A percentile compares a stretch with the other conserved stretches of the same genome.
Evolutionary conservation across 2,797 vertebrate species (phyloP).

Genomic region (Sphenodon punctatus): DNA sequence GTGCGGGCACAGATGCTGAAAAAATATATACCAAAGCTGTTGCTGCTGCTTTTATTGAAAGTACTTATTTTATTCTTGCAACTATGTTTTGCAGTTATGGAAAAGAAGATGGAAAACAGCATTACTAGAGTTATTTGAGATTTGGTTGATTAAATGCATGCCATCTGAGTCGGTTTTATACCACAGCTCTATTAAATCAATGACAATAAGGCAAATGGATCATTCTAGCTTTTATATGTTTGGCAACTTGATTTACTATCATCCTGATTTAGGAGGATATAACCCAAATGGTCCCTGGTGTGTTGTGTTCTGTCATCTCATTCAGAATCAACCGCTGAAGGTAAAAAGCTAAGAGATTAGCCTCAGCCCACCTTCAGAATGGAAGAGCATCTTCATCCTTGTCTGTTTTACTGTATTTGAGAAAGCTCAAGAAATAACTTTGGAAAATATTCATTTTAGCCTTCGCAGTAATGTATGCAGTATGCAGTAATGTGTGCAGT

Average conservation of each 20-base stretch:
- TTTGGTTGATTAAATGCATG: conserved; percentile 27
- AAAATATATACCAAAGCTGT: conserved; percentile 27
- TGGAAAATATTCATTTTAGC: neutral
- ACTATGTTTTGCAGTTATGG: conserved; percentile 41
- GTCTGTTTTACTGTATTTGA: neutral
- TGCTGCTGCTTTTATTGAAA: conserved; percentile 20
- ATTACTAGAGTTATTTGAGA: conserved; percentile 12
- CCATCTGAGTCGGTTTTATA: conserved; percentile 32
- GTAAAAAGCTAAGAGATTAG: conserved; percentile 23
- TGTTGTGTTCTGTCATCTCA: neutral
- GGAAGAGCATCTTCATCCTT: neutral
- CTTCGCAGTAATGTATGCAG: neutral
- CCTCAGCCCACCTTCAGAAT: conserved; percentile 20
- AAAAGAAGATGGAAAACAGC: conserved; percentile 26
- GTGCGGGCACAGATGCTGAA: conserved; percentile 4
- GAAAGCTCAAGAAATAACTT: neutral
- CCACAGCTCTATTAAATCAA: conserved; percentile 43
- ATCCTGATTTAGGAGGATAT: conserved; percentile 6
- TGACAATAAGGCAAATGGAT: conserved; percentile 14
- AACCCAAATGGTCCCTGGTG: conserved; percentile 22
- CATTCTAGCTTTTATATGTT: conserved; percentile 21
- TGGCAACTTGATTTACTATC: conserved; percentile 39
- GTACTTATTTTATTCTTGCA: conserved; percentile 31
- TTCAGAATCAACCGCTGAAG: conserved; percentile 19
- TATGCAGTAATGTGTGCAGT: neutral